Evolutionary conservation across 2,113 vertebrate genomes (phyloP).

Genomic region (Sphyrna mokarran): DNA sequence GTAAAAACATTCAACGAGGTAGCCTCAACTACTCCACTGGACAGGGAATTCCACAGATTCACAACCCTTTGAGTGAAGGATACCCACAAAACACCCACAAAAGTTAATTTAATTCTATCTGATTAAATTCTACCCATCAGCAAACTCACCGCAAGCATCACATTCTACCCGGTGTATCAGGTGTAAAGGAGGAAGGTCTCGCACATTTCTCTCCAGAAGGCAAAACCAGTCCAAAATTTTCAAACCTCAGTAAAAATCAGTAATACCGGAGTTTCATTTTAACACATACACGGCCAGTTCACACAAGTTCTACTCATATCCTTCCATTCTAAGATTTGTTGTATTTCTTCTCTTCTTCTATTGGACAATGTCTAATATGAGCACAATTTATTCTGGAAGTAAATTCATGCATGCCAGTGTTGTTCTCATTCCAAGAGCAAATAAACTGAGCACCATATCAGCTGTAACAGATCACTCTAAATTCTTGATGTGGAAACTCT

Average conservation of each 20-base stretch:
- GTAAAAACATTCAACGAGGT: no score
- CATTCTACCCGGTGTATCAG: background rate
- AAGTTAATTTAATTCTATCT: no score
- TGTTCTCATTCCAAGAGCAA: background rate
- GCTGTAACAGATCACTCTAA: background rate
- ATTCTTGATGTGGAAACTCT: background rate
- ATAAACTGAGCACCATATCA: background rate
- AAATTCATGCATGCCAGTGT: background rate
- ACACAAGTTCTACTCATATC: no score
- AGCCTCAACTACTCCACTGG: no score
- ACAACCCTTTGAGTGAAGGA: no score
- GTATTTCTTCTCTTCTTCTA: no score
- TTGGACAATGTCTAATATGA: background rate
- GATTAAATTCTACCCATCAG: background rate
- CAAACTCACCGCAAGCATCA: background rate
- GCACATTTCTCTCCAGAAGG: background rate
- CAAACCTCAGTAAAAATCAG: no score
- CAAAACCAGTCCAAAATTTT: background rate
- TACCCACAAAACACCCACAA: no score
- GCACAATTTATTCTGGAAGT: background rate
- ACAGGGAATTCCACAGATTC: no score
- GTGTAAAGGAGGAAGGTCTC: background rate
- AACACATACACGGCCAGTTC: no score
- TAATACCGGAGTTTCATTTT: no score
- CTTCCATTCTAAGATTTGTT: no score